Base-by-base conservation (phyloP, 2,888 invertebrate species). In the Cephus nigrinus region DNA sequence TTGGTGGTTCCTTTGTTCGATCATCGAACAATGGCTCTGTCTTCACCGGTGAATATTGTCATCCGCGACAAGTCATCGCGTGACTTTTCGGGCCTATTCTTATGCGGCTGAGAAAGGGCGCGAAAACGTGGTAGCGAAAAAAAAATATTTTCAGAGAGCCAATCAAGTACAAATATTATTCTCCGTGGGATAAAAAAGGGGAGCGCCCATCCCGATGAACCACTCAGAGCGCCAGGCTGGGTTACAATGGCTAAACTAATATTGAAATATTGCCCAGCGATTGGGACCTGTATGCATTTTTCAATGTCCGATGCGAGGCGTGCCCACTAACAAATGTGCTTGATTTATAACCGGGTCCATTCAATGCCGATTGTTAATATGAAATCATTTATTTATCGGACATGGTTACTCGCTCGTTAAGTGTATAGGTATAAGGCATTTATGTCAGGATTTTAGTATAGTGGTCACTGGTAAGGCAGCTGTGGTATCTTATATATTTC, bases 231-330 rank as follows among this genome's bases (percentile, higher is more conserved):
- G 23, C 71, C 71, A 33, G 80, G 76, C 80, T 76, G 55, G 55
- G 36, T 82, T 85, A 89, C 89, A 89, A 88, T 89, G 88, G 89
- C 85, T 90, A 89, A 90, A 90, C 90, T 90, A 91, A 90, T 91
- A 91, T 90, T 88, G 90, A 91, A 90, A 90, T 91, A 91, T 90
- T 87, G 88, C 87, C 84, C 80, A 86, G 81, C 89, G 89, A 89
- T 87, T 85, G 86, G 86, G 84, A 81, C 81, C 81, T 81, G 79
- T 75, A 78, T 78, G 84, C 88, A 88, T 90, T 88, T 90, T 89
- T 90, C 88, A 90, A 86, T 86, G 90, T 90, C 89, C 86, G 82
- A 83, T 81, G 80, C 86, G 84, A 89, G 90, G 87, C 88, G 89
- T 85, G 87, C 86, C 87, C 82, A 84, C 85, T 86, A 87, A 88